Conservation (phyloP, 2,888 invertebrate species). For the Dysmachus trigonus region DNA sequence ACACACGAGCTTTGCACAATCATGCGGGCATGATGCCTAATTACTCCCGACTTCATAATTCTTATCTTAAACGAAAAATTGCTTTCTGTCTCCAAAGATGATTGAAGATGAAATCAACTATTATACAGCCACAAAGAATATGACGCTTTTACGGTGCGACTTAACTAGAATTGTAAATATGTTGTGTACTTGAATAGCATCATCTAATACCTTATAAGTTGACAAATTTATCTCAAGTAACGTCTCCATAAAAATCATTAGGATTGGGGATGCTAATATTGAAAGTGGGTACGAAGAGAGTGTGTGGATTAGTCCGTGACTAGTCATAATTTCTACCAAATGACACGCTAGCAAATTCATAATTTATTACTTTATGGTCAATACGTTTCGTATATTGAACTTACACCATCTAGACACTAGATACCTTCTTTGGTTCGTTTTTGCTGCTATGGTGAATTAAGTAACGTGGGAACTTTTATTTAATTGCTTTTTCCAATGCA, state of each 20-base stretch:
- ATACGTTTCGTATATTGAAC: neutral
- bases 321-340: slow-evolving; percentile 24
- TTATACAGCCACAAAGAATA: neutral
- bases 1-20: neutral
- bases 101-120: neutral
- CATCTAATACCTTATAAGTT: slow-evolving; percentile 14
- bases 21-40: neutral
- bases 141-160: neutral
- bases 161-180: neutral
- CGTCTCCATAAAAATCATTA: neutral
- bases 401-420: neutral
- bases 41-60: neutral
- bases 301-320: slow-evolving; percentile 26
- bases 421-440: neutral
- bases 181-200: neutral
- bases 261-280: neutral
- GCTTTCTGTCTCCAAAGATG: neutral
- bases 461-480: neutral
- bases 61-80: slow-evolving; percentile 10
- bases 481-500: neutral
- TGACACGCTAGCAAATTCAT: slow-evolving; percentile 28
- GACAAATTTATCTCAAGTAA: neutral
- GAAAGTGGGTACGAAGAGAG: neutral
- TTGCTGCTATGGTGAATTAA: neutral
- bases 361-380: slow-evolving; percentile 30